Evolutionary conservation across 2,113 vertebrate species (phyloP), one percentile per base, ranked within the genome.

Genomic region (Motacilla tschutschensis): DNA sequence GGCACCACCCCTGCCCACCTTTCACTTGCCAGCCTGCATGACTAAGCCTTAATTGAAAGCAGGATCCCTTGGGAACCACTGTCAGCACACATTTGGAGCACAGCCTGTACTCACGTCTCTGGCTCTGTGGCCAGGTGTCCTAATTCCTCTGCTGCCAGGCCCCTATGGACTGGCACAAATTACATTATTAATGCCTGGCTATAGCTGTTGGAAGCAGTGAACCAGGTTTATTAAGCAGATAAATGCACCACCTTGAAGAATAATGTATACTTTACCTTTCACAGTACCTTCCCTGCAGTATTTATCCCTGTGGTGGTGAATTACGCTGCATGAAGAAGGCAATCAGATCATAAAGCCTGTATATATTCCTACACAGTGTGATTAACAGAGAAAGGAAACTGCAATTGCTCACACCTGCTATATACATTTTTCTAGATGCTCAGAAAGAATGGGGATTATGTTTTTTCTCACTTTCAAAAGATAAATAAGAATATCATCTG

Each of bases 401-500:
- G 48, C 17, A 81, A 17, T 29, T 75, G 63, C 71, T 83, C 29
- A 50, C 0, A 6, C 58, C 54, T 83, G 62, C 62, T 65, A 38
- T 29, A 46, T 16, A 33, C 35, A 33, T 76, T 76, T 54, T 66
- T 50, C 19, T 44, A 63, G 50, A 82, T 69, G 40, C 67, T 91
- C 40, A 50, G 35, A 63, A 63, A 83, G 28, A 89, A 76, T 16
- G 21, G 38, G 54, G 46, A 65, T 58, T 84, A 33, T 14, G 20
- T 69, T 81, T 65, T 76, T 88, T 72, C 88, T 84, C 60, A 41
- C 77, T 88, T 75, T 26, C 41, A 43, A 47, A 81, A 91, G 59
- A 79, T 54, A 62, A 83, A 51, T 65, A 80, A 85, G 85, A 72
- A 64, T 71, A 66, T 59, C 0, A 2, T 29, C 57, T 91, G 71